Evolutionary conservation across 2,888 invertebrate genomes (phyloP), one percentile per base, ranked within the genome.

Genomic region (Gisinianus flammeolus): DNA sequence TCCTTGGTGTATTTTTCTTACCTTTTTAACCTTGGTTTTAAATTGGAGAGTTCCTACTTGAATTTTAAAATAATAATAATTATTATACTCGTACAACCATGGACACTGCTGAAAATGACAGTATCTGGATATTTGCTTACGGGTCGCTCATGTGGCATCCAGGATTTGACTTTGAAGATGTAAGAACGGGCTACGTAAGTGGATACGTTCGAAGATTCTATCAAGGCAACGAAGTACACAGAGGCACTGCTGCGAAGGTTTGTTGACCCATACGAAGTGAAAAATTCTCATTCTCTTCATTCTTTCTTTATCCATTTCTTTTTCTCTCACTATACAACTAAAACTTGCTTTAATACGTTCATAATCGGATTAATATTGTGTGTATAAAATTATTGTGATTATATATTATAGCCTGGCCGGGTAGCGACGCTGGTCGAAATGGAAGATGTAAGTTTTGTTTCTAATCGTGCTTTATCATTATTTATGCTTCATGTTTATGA

Each of bases 191-290:
- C 2, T 80, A 81, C 52, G 78, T 83, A 10, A 82, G 80, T 66
- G 83, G 83, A 68, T 83, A 78, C 69, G 54, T 80, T 19, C 35
- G 83, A 33, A 64, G 80, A 62, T 83, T 83, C 70, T 83, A 44
- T 19, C 83, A 83, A 76, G 83, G 83, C 28, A 83, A 83, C 79
- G 77, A 79, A 33, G 92, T 93, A 8, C 94, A 94, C 79, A 80
- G 83, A 31, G 83, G 83, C 24, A 80, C 83, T 12, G 64, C 78
- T 35, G 79, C 81, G 12, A 92, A 92, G 91, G 84, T 85, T 78
- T 67, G 67, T 30, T 67, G 67, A 12, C n/a, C n/a, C 6, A 33
- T 6, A 35, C 22, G 10, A 28, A 19, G 30, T 0, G n/a, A 28
- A 28, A 30, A 19, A 8, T 31, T 52, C 44, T 69, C 22, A 52